phyloP scores from a whole-genome alignment of 2,888 invertebrate species.

The Drosophila tripunctata region DNA sequence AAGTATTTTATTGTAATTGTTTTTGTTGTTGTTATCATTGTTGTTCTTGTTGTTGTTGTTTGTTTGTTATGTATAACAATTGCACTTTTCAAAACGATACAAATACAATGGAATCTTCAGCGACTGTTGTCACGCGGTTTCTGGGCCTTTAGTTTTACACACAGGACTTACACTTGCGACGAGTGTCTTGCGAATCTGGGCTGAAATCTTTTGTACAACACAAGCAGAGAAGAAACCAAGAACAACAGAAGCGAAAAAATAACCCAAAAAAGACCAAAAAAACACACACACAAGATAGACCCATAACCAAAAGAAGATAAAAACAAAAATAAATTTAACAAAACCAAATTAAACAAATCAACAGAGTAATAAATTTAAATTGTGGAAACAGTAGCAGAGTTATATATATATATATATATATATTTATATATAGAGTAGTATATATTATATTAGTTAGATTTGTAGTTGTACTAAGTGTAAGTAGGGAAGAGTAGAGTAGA shows the following conservation, averaged over 20 bases:
- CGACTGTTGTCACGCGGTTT: conserved; percentile 9
- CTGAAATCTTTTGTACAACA: conserved; percentile 74
- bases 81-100: conserved; percentile 16
- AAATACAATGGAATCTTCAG: conserved; percentile 11
- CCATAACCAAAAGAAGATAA: conserved; percentile 42
- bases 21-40: conserved; percentile 19
- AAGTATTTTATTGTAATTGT: conserved; percentile 10
- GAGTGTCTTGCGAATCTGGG: conserved; percentile 43
- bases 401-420: no score
- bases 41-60: conserved; percentile 33
- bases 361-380: conserved; percentile 7
- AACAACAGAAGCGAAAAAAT: background rate
- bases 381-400: conserved; percentile 51
- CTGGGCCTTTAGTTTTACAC: conserved; percentile 35
- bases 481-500: conserved; percentile 28
- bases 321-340: conserved; percentile 18
- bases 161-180: conserved; percentile 58
- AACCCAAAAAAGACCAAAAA: conserved; percentile 8
- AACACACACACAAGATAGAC: conserved; percentile 20
- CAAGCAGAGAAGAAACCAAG: conserved; percentile 23
- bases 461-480: conserved; percentile 22
- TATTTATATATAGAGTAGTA: no score
- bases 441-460: conserved; percentile 23
- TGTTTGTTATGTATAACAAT: conserved; percentile 21
- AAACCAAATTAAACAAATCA: conserved; percentile 36